A percentile compares a stretch with the other conserved stretches of the same genome.
Evolutionary conservation across 2,888 invertebrate species (phyloP).

Genomic region (Nemapogon koenigi): DNA sequence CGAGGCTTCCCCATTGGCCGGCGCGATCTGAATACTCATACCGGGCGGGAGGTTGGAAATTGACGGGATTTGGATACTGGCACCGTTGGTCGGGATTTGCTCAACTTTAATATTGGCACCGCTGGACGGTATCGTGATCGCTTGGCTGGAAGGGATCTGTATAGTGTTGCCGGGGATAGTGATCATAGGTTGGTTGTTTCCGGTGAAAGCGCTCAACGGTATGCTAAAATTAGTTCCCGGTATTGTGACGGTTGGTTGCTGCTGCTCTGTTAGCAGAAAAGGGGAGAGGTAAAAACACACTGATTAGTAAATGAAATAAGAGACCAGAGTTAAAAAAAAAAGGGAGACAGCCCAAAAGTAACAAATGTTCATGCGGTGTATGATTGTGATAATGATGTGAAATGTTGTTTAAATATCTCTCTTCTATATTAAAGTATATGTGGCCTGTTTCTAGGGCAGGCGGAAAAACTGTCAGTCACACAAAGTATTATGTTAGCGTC

Average conservation of each 20-base stretch:
- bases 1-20: conserved; percentile 15
- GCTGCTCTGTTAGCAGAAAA: conserved; percentile 47
- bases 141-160: conserved; percentile 43
- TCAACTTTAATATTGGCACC: conserved; percentile 14
- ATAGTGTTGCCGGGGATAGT: conserved; percentile 64
- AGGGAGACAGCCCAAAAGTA: conserved; percentile 5
- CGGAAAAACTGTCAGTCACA: too few relatives aligned
- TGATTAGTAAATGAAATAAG: conserved; percentile 51
- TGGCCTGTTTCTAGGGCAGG: too few relatives aligned
- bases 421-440: too few relatives aligned
- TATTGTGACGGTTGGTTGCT: conserved; percentile 62
- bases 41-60: conserved; percentile 25
- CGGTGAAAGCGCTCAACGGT: conserved; percentile 55
- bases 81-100: conserved; percentile 24
- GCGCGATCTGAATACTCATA: conserved; percentile 17
- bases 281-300: conserved; percentile 14
- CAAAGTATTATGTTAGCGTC: too few relatives aligned
- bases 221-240: conserved; percentile 70
- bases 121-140: conserved; percentile 15
- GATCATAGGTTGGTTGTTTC: conserved; percentile 50
- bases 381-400: too few relatives aligned
- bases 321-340: conserved; percentile 5
- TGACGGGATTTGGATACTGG: conserved; percentile 24
- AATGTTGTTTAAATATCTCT: too few relatives aligned
- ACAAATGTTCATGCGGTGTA: neutral